A percentile compares a stretch with the other conserved stretches of the same genome.
Conservation (phyloP, 2,113 vertebrate genomes). For the Ailuropoda melanoleuca region DNA sequence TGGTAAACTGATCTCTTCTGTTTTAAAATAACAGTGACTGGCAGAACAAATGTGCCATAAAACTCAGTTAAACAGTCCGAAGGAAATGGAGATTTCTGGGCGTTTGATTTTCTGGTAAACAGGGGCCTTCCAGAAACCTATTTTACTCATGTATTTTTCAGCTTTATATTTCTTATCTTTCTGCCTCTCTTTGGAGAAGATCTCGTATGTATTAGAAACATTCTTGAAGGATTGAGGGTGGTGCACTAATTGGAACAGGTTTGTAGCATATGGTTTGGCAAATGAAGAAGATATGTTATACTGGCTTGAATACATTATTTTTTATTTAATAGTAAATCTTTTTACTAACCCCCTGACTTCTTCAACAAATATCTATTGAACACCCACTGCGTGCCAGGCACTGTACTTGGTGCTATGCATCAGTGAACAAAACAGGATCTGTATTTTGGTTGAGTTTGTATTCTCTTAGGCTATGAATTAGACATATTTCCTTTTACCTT, state of each 20-base stretch:
- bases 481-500: background rate
- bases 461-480: background rate
- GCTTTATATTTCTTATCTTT: background rate
- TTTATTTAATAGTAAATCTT: background rate
- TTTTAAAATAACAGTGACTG: background rate
- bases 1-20: background rate
- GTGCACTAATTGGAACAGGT: background rate
- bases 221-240: background rate
- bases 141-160: background rate
- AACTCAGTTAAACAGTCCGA: background rate
- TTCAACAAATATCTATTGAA: background rate
- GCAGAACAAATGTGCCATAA: background rate
- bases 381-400: background rate
- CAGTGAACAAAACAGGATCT: slow-evolving; percentile 18
- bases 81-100: background rate
- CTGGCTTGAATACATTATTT: background rate
- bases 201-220: background rate
- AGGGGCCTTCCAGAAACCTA: background rate
- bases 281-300: background rate
- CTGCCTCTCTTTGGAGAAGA: background rate
- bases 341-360: background rate
- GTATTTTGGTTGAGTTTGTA: background rate
- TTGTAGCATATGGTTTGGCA: background rate
- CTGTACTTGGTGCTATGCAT: background rate
- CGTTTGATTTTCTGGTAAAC: background rate